phyloP scores from a whole-genome alignment of 1,140 invertebrate genomes.

The Holcopasites calliopsidis region DNA sequence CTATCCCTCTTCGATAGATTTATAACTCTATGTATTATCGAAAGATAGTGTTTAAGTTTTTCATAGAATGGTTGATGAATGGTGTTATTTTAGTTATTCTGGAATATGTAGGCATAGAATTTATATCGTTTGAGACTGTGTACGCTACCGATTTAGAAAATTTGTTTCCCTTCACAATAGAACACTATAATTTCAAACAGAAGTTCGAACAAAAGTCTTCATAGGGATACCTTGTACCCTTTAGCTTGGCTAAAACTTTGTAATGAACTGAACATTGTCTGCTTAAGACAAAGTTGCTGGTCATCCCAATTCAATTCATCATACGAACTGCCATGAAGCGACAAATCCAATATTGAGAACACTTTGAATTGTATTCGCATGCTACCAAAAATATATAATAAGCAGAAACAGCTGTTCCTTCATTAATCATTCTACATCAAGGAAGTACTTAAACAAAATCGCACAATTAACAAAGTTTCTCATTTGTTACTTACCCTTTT shows the following conservation, averaged over 20 bases:
- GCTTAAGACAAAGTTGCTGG: too few relatives aligned
- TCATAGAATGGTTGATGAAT: too few relatives aligned
- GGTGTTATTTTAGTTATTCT: too few relatives aligned
- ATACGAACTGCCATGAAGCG: background rate
- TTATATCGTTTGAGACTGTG: background rate
- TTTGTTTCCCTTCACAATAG: background rate
- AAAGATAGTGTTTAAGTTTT: too few relatives aligned
- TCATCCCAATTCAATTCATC: background rate
- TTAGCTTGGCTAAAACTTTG: background rate
- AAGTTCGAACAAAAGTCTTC: background rate
- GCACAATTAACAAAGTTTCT: background rate
- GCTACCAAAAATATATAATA: too few relatives aligned
- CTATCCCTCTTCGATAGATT: too few relatives aligned
- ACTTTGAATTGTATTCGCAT: too few relatives aligned
- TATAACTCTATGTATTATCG: too few relatives aligned
- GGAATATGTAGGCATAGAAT: too few relatives aligned
- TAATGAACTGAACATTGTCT: background rate
- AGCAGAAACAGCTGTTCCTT: too few relatives aligned
- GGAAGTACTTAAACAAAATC: background rate
- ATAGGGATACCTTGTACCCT: background rate
- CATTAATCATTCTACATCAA: background rate
- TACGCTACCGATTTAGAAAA: background rate
- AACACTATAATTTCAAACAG: background rate
- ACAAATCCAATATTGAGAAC: too few relatives aligned
- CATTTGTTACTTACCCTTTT: conserved; percentile 81